Evolutionary conservation across 2,797 vertebrate genomes (phyloP).

Genomic region (Eupleurogrammus muticus): DNA sequence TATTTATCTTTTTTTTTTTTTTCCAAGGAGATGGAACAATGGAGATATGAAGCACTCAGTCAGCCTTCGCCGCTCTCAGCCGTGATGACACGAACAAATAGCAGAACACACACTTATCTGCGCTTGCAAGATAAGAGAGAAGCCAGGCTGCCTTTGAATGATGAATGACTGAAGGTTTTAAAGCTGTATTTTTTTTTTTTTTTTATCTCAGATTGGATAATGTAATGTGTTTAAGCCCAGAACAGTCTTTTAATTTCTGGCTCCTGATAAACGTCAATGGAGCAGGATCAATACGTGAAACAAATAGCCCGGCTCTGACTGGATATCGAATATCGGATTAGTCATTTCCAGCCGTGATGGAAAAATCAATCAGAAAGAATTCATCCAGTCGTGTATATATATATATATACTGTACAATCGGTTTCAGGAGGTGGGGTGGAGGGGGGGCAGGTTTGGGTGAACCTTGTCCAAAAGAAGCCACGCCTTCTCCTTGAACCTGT

Average conservation of each 20-base stretch:
- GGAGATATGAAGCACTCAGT: conserved; percentile 14
- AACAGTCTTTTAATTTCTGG: not conserved
- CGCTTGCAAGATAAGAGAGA: conserved; percentile 37
- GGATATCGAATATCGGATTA: conserved; percentile 55
- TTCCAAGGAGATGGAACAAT: not conserved
- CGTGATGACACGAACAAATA: conserved; percentile 21
- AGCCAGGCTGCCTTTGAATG: not conserved
- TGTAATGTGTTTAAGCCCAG: not conserved
- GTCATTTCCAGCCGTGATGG: conserved; percentile 62
- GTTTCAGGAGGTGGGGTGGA: no score
- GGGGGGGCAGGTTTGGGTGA: not conserved
- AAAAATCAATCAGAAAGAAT: conserved; percentile 61
- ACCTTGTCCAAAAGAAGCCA: not conserved
- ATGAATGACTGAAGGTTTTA: conserved; percentile 2
- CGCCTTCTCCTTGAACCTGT: conserved; percentile 52
- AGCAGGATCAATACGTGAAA: conserved; percentile 32
- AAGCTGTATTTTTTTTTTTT: no score
- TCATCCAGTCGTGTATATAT: not conserved
- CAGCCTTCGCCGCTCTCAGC: not conserved
- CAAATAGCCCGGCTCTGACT: conserved; percentile 15
- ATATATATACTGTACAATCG: not conserved
- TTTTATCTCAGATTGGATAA: not conserved
- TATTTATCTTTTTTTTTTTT: conserved; percentile 4
- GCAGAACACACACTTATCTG: not conserved
- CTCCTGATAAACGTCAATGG: conserved; percentile 9